Conservation (phyloP, 2,888 invertebrate species). For the Myopa testacea region DNA sequence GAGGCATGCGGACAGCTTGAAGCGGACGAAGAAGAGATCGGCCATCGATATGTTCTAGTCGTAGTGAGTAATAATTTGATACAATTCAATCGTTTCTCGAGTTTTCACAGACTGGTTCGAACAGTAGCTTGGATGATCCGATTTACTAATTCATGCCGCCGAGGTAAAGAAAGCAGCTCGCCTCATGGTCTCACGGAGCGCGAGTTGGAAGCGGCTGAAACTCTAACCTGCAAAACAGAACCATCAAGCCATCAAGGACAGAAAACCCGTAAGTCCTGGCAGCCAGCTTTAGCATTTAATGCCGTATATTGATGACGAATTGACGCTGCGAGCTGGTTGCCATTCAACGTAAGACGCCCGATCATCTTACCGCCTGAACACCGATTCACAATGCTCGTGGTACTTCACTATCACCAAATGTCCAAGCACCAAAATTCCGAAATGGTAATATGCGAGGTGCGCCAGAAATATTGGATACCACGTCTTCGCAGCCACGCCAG, state of each 20-base stretch:
- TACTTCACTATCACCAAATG: conserved; percentile 11
- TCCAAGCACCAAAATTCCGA: conserved; percentile 34
- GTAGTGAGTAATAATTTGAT: too few species aligned
- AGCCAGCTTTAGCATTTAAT: too few species aligned
- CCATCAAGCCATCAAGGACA: not conserved
- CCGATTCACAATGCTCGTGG: conserved; percentile 5
- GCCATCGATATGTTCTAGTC: too few species aligned
- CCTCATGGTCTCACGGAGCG: not conserved
- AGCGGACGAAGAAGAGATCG: too few species aligned
- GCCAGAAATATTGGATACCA: conserved; percentile 30
- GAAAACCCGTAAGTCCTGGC: not conserved
- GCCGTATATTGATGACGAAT: too few species aligned
- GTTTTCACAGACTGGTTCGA: conserved; percentile 37
- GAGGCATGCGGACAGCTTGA: too few species aligned
- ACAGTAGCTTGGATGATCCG: conserved; percentile 28
- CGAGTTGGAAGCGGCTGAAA: conserved; percentile 30
- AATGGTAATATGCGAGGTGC: conserved; percentile 20
- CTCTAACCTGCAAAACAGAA: conserved; percentile 24
- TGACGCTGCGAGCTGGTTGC: conserved; percentile 41
- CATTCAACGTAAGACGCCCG: conserved; percentile 37
- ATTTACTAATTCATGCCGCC: too few species aligned
- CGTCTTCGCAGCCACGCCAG: conserved; percentile 5
- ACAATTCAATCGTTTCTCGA: too few species aligned
- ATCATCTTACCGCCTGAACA: conserved; percentile 14
- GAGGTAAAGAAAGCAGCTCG: too few species aligned